phyloP scores from a whole-genome alignment of 2,888 invertebrate genomes.

The Arge pagana region DNA sequence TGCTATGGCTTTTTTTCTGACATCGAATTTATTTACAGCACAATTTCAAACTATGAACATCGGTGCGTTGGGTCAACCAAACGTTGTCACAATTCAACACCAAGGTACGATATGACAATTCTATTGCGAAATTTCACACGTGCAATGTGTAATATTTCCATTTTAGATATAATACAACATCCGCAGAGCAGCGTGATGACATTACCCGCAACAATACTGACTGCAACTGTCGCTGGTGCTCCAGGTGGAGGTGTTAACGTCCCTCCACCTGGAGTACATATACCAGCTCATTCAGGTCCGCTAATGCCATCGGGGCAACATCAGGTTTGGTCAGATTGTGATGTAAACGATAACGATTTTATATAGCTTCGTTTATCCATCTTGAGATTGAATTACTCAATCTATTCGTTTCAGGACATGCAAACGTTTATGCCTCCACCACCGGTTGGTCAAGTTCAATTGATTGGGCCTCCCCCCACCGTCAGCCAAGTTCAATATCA shows the following conservation, averaged over 20 bases:
- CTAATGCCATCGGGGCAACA: conserved; percentile 51
- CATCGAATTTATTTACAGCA: conserved; percentile 43
- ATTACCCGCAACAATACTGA: conserved; percentile 53
- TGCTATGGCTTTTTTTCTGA: conserved; percentile 16
- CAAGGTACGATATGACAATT: too few relatives aligned
- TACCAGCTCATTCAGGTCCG: conserved; percentile 53
- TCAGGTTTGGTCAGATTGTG: conserved; percentile 48
- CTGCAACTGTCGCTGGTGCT: conserved; percentile 52
- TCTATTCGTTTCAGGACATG: conserved; percentile 39
- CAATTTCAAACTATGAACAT: conserved; percentile 58
- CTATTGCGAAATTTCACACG: not conserved
- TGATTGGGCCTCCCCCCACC: conserved; percentile 55
- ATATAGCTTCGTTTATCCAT: not conserved
- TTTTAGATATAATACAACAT: conserved; percentile 54
- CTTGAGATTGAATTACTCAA: not conserved
- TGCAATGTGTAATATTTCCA: conserved; percentile 18
- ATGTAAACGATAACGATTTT: conserved; percentile 1
- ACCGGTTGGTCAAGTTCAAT: conserved; percentile 52
- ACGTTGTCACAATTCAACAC: conserved; percentile 56
- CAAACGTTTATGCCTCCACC: conserved; percentile 53
- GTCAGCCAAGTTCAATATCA: conserved; percentile 56
- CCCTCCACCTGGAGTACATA: conserved; percentile 56
- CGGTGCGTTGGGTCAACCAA: conserved; percentile 54
- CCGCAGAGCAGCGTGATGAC: conserved; percentile 53
- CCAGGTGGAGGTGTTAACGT: conserved; percentile 47